Evolutionary conservation across 2,113 vertebrate genomes (phyloP), one percentile per base, ranked within the genome.

Genomic region (Nesoenas mayeri): DNA sequence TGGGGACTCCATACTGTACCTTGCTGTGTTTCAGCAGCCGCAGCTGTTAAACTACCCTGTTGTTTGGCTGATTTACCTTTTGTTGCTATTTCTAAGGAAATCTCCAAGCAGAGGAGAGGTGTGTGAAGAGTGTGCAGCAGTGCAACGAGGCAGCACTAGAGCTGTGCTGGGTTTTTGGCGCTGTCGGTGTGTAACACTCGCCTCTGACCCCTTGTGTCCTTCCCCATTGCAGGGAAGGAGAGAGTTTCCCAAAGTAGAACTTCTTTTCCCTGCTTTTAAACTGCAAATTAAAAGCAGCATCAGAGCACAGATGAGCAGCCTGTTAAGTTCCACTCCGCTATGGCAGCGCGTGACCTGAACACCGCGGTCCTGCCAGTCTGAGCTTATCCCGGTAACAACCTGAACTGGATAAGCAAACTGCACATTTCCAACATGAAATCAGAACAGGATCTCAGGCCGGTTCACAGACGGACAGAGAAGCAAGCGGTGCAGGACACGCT

Each of bases 401-500:
- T 17, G 21, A 13, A 2, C 13, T 10, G 11, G 10, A 3, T 1
- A 3, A 32, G 36, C 12, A 10, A n/a, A 38, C 53, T 20, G 29
- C 25, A 5, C 7, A 0, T 20, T 34, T 51, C 51, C 77, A 21
- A 4, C 20, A 31, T 12, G 2, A 47, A 12, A 20, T 15, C 20
- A 9, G 34, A 29, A 17, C 16, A 31, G 44, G 2, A 26, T 29
- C 60, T 34, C 15, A 6, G 53, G 21, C 53, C 15, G 10, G 3
- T 2, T 2, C 51, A 6, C 14, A 21, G 40, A 3, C 2, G 1
- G 61, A 26, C 3, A 4, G 0, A 9, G 50, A 4, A 25, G 1
- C 1, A 4, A 25, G 1, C 1, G 6, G 16, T 11, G 42, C 6
- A 0, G 8, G 14, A 22, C 17, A 1, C 5, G 1, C 42, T 14